Base-by-base conservation (phyloP, 2,797 vertebrate species). In the Merluccius polli region DNA sequence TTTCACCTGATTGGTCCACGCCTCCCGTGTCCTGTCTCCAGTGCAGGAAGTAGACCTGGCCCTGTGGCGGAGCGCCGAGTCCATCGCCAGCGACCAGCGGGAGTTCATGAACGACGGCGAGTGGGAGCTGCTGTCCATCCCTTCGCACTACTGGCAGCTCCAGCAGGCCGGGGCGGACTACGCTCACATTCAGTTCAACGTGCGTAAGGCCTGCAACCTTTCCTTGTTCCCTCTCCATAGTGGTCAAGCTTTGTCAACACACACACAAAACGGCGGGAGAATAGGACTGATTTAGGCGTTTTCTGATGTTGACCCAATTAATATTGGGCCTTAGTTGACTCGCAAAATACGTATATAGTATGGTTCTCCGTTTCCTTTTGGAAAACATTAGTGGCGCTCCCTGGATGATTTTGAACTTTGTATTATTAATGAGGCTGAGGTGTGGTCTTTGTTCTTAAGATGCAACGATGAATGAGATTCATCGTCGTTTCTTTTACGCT, bases 111-210 rank as follows among this genome's bases (percentile, higher is more conserved):
- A 95, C 63, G 92, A 95, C 4, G 93, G 95, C 0, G 95, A 96
- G 81, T 97, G 96, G 95, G 95, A 97, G 73, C 93, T 96, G 78
- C 88, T 96, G 33, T 94, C 95, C 18, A 87, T 97, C 27, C 93
- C 94, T 3, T 93, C 95, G 1, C 82, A 81, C 9, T 96, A 95
- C 83, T 87, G 84, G 84, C 84, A 89, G 52, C 81, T 93, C 71
- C 92, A 82, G 71, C 92, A 90, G 29, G 91, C 91, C 2, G 38
- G 89, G 75, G 89, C 90, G 0, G 87, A 93, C 80, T 95, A 95
- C 3, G 95, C 95, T 4, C 94, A 95, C 84, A 94, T 96, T 88
- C 94, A 91, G 82, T 97, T 97, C 86, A 93, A 96, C 0, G 95
- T 95, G 88, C 1, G 95, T 59, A 9, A n/a, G 52, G 52, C 7